Evolutionary conservation across 1,140 invertebrate genomes (phyloP), one percentile per base, ranked within the genome.

Genomic region (Drosophila nikananu): DNA sequence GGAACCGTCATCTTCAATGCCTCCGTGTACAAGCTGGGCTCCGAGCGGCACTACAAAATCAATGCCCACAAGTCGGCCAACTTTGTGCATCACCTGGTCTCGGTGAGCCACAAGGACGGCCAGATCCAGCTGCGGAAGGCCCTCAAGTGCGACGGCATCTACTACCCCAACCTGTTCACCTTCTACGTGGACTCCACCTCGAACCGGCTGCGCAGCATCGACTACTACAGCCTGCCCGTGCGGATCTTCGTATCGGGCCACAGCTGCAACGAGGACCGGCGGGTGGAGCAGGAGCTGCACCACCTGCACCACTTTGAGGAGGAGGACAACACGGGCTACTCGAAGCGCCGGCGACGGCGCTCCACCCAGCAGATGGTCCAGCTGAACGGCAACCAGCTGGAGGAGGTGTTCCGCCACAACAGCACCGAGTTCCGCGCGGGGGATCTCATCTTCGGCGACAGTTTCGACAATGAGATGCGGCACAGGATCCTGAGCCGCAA

Each of bases 161-260:
- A 96, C 58, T 97, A 97, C 83, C 96, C 97, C 0, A 96, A 97
- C 77, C 94, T 97, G 19, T 97, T 98, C 92, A 97, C 97, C 6
- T 95, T 97, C 77, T 97, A 97, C 93, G 95, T 98, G 63, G 97
- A 98, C 86, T 97, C 97, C 17, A 96, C 96, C 27, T 96, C 97
- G 42, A 96, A 96, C 79, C 94, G 96, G 46, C 94, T 97, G 35
- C 94, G 95, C 6, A 97, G 96, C 60, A 95, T 97, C 46, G 96
- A 97, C 81, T 98, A 97, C 83, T 97, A 97, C 82, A 97, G 97
- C 76, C 91, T 97, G 48, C 97, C 97, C 0, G 93, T 98, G 27
- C 94, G 97, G 60, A 95, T 98, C 51, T 94, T 97, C 57, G 95
- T 98, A 21, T 95, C 95, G n/a, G 97, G 97, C 3, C 94, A 95